Evolutionary conservation across 2,797 vertebrate genomes (phyloP).

Genomic region (Cyprinodon diabolis): DNA sequence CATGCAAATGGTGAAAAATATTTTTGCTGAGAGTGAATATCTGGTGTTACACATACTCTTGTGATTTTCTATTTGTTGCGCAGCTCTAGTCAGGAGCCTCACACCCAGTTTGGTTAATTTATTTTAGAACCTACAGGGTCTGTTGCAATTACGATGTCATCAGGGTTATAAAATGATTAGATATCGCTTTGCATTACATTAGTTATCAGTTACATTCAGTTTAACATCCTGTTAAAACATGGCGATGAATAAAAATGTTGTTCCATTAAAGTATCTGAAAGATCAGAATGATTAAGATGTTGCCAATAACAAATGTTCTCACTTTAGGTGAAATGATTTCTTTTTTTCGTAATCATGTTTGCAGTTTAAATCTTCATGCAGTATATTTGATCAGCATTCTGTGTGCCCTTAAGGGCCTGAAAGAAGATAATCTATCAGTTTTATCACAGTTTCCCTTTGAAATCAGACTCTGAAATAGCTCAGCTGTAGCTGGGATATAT

Average conservation of each 20-base stretch:
- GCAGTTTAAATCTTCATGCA: background rate
- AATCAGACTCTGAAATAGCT: slow-evolving; percentile 36
- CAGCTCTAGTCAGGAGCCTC: background rate
- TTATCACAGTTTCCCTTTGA: slow-evolving; percentile 53
- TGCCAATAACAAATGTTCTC: background rate
- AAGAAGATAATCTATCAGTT: slow-evolving; percentile 46
- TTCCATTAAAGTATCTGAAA: background rate
- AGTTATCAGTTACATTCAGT: background rate
- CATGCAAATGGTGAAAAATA: background rate
- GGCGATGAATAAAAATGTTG: background rate
- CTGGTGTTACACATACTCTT: background rate
- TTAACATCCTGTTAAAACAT: background rate
- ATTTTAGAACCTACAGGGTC: background rate
- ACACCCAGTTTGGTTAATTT: background rate
- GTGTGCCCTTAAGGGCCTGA: background rate
- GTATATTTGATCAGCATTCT: slow-evolving; percentile 20
- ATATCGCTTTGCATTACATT: too few relatives aligned
- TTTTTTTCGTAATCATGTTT: background rate
- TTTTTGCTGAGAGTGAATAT: background rate
- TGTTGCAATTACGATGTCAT: background rate
- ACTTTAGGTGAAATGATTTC: background rate
- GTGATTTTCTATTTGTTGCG: background rate
- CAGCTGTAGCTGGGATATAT: slow-evolving; percentile 48
- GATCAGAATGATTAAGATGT: background rate
- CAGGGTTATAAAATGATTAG: background rate